These are phyloP conservation scores for rabbit (Oryctolagus cuniculus) DNA, from an alignment of 2,113 vertebrate species.

Conservation along the genomic window mOryCun1.1 NC_091436.1:47459001-47459500, in stretches of 20 bases:
- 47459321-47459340: background rate
- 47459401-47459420: background rate
- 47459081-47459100: background rate
- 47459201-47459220: background rate
- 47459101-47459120: background rate
- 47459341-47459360: background rate
- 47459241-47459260: background rate
- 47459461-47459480: background rate
- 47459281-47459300: no score
- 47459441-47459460: background rate
- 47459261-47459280: no score
- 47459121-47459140: background rate
- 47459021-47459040: background rate
- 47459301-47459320: background rate
- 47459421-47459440: background rate
- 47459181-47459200: background rate
- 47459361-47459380: background rate
- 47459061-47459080: background rate
- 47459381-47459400: background rate
- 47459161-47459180: background rate
- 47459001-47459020: background rate
- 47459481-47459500: background rate
- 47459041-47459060: background rate
- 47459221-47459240: background rate
- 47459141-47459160: background rate